Evolutionary conservation across 2,113 vertebrate species (phyloP).

Genomic region (Hoplias malabaricus): DNA sequence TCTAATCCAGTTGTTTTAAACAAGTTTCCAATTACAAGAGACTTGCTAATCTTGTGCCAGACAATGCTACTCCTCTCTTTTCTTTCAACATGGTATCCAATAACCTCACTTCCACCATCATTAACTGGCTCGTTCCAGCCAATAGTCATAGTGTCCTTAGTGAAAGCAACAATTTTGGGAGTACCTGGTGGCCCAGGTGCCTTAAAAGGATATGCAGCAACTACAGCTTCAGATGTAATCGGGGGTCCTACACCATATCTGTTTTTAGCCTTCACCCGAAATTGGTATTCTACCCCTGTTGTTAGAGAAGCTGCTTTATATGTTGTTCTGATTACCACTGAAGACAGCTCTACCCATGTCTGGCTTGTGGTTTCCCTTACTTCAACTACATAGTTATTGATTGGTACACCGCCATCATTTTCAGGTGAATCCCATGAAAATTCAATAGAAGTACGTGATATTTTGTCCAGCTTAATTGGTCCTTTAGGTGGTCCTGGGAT

Average conservation of each 20-base stretch:
- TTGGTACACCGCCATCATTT: constrained; percentile 95
- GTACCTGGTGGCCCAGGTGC: constrained; percentile 94
- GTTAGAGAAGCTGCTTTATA: constrained; percentile 90
- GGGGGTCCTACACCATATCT: constrained; percentile 90
- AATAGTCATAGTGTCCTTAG: constrained; percentile 93
- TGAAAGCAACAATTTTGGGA: constrained; percentile 87
- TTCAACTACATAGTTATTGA: constrained; percentile 93
- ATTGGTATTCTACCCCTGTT: constrained; percentile 94
- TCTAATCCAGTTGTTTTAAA: constrained; percentile 91
- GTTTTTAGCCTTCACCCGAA: constrained; percentile 95
- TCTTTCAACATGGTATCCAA: constrained; percentile 95
- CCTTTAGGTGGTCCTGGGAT: constrained; percentile 94
- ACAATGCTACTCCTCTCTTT: constrained; percentile 94
- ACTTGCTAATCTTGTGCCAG: constrained; percentile 91
- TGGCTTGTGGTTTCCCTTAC: constrained; percentile 90
- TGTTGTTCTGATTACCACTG: constrained; percentile 87
- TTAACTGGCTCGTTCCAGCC: constrained; percentile 94
- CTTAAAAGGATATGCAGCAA: constrained; percentile 94
- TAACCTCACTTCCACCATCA: constrained; percentile 94
- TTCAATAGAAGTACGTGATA: constrained; percentile 84
- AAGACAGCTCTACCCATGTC: constrained; percentile 87
- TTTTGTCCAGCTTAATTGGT: constrained; percentile 90
- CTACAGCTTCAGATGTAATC: constrained; percentile 84
- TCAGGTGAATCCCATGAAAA: constrained; percentile 94
- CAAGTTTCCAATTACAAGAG: constrained; percentile 86